phyloP scores from a whole-genome alignment of 53 echinoderm and acorn worm species.

The Astropecten irregularis region DNA sequence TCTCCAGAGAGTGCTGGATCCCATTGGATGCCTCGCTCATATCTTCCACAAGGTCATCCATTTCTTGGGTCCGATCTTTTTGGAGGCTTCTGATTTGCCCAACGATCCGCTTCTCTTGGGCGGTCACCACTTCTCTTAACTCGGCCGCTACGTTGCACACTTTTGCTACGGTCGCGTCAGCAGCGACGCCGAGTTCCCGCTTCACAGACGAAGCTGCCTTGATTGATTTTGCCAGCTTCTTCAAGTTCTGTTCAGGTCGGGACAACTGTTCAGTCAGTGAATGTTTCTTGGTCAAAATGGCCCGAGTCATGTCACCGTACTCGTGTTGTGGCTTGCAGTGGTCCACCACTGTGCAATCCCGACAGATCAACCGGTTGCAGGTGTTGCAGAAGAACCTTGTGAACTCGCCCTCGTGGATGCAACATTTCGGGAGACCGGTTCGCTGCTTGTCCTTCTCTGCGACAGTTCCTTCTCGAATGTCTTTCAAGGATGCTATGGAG shows the following conservation, averaged over 20 bases:
- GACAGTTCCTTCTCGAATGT: background rate
- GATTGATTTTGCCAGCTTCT: background rate
- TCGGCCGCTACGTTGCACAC: background rate
- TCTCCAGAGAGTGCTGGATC: no score
- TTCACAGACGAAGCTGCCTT: background rate
- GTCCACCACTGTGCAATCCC: slow-evolving; percentile 19
- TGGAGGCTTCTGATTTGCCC: background rate
- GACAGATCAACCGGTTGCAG: slow-evolving; percentile 21
- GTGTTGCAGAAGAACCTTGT: slow-evolving; percentile 13
- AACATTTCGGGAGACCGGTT: background rate
- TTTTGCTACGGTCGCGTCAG: background rate
- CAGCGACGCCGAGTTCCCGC: background rate
- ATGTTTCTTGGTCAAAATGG: background rate
- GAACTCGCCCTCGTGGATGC: slow-evolving; percentile 15
- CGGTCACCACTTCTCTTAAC: background rate
- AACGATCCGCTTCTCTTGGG: background rate
- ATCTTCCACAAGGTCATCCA: background rate
- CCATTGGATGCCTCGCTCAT: no score
- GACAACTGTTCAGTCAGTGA: background rate
- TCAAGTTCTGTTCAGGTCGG: background rate
- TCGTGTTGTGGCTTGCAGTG: slow-evolving; percentile 20
- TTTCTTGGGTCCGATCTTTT: background rate
- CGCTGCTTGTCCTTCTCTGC: background rate
- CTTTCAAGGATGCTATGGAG: background rate
- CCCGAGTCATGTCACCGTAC: background rate